Base-by-base conservation (phyloP, 2,113 vertebrate genomes). In the Mus musculus region DNA sequence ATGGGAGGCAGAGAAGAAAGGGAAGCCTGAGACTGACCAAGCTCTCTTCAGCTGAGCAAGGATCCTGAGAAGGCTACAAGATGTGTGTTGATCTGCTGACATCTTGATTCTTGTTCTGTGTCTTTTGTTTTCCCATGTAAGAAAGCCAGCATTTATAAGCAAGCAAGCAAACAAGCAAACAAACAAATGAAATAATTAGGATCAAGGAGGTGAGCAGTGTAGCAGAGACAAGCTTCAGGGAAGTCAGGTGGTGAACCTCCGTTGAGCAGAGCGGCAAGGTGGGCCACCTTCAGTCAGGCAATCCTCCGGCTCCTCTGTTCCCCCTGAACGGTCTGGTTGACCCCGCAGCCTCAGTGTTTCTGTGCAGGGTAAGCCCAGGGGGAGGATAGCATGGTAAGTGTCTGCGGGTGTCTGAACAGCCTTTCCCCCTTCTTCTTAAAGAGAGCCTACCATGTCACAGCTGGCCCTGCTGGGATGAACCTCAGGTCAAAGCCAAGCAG, bases 261-360 rank as follows among this genome's bases (percentile, higher is more conserved):
- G 28, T 6, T 24, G 52, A 42, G 39, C 3, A 8, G 36, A 69
- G 46, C 11, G 13, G 9, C 33, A 8, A 22, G 75, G 17, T 42
- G 14, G n/a, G 56, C 8, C 49, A 3, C 52, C 14, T 52, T 12
- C 0, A 4, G 7, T 3, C 3, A 13, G 28, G 46, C 14, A 16
- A 9, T 22, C 6, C 65, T 26, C 0, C 16, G 69, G 75, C 46
- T 63, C 59, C 65, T 78, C 75, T 54, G 67, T n/a, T 52, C 2
- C 8, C 28, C 39, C 4, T 36, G 67, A 11, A 8, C 4, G 12
- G 52, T 39, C 36, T 14, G 0, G 22, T 33, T 26, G 19, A 89
- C 88, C 36, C 14, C 22, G 36, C 17, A 52, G 16, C 12, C n/a
- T 24, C 75, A 14, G 39, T 78, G 52, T 69, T 28, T 63, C 69